These are phyloP conservation scores for Adelges cooleyi DNA, from an alignment of 1,140 invertebrate genomes.

Conservation along the genomic window DNA sequence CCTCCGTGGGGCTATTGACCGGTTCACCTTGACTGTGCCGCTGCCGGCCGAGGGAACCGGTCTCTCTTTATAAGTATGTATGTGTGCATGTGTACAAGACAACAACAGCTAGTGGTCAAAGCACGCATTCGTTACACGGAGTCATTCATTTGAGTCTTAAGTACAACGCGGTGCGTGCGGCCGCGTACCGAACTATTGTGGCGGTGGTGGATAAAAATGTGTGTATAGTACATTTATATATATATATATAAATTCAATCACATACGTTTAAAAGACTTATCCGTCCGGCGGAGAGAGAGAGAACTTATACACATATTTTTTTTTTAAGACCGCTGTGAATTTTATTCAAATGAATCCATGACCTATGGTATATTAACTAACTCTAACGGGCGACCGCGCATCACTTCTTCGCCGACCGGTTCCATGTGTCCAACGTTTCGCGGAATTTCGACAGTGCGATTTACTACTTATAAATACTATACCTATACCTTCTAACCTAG, in stretches of 20 bases:
- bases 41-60: conserved; percentile 8
- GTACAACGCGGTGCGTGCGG: not conserved
- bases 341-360: conserved; percentile 3
- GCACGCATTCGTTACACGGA: not conserved
- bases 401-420: not conserved
- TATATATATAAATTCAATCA: too few relatives aligned
- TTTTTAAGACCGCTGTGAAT: not conserved
- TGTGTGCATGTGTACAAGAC: not conserved
- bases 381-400: not conserved
- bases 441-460: too few relatives aligned
- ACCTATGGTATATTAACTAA: too few relatives aligned
- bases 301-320: too few relatives aligned
- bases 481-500: too few relatives aligned
- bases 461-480: too few relatives aligned
- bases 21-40: conserved; percentile 24
- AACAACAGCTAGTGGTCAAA: conserved; percentile 16
- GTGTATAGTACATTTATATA: too few relatives aligned
- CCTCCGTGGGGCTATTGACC: conserved; percentile 24
- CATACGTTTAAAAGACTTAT: too few relatives aligned
- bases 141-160: not conserved
- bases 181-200: too few relatives aligned
- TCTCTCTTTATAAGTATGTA: not conserved
- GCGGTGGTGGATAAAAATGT: too few relatives aligned
- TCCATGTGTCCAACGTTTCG: too few relatives aligned
- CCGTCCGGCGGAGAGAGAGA: too few relatives aligned